Conservation (phyloP, 2,888 invertebrate species). For the Diploptera punctata region DNA sequence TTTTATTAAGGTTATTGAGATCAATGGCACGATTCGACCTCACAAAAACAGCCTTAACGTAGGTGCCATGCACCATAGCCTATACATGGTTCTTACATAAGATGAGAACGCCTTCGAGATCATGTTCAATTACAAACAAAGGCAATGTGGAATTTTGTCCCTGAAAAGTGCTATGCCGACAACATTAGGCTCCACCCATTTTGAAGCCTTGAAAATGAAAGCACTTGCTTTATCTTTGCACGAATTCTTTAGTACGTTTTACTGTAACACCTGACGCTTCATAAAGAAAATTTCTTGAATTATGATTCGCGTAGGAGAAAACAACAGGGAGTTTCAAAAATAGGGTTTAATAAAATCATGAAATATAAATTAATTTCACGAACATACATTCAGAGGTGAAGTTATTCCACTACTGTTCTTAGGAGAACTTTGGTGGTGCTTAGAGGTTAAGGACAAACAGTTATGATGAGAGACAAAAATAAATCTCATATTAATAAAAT, state of each 20-base stretch:
- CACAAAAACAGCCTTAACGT: too few relatives aligned
- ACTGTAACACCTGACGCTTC: not conserved
- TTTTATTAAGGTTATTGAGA: too few relatives aligned
- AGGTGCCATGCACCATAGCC: not conserved
- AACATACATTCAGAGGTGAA: too few relatives aligned
- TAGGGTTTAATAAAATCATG: too few relatives aligned
- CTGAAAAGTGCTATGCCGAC: not conserved
- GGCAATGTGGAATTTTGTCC: not conserved
- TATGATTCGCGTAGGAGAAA: not conserved
- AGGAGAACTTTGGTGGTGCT: too few relatives aligned
- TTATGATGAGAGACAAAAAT: too few relatives aligned
- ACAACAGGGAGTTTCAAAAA: not conserved
- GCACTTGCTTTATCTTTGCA: constrained; percentile 1
- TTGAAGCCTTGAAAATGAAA: not conserved
- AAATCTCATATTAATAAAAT: too few relatives aligned
- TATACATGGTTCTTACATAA: not conserved
- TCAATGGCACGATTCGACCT: too few relatives aligned
- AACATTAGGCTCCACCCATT: not conserved
- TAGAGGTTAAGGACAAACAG: too few relatives aligned
- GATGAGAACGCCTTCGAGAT: not conserved
- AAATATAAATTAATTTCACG: too few relatives aligned
- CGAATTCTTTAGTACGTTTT: not conserved
- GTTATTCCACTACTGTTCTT: too few relatives aligned
- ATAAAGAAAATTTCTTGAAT: not conserved
- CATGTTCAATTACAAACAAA: not conserved